phyloP scores from a whole-genome alignment of 2,797 vertebrate species.

The Sebastes iracundus region DNA sequence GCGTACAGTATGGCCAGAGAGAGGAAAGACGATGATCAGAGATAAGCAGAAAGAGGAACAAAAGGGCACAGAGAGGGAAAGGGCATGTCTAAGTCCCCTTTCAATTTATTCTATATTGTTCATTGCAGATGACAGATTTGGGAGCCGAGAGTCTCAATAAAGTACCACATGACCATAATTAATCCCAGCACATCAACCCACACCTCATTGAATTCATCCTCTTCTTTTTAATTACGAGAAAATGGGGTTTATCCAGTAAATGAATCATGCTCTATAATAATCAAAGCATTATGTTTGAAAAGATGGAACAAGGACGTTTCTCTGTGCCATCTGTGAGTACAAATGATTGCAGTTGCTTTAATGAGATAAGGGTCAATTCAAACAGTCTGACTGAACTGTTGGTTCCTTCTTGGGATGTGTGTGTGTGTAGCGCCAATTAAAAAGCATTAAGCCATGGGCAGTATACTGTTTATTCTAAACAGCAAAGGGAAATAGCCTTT shows the following conservation, averaged over 20 bases:
- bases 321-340: conserved; percentile 31
- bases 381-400: conserved; percentile 29
- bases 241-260: conserved; percentile 31
- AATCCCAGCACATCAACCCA: conserved; percentile 44
- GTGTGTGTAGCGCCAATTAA: background rate
- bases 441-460: conserved; percentile 12
- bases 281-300: conserved; percentile 30
- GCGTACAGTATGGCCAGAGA: conserved; percentile 12
- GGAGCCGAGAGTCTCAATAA: conserved; percentile 27
- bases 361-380: conserved; percentile 49
- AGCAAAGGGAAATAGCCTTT: conserved; percentile 45
- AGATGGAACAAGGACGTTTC: background rate
- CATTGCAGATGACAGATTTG: conserved; percentile 40
- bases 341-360: conserved; percentile 57
- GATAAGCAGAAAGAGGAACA: conserved; percentile 39
- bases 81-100: conserved; percentile 35
- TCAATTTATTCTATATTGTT: conserved; percentile 48
- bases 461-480: conserved; percentile 35
- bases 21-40: conserved; percentile 42
- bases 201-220: conserved; percentile 36
- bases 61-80: conserved; percentile 45
- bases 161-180: conserved; percentile 43
- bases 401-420: background rate
- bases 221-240: conserved; percentile 49
- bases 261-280: conserved; percentile 20